A percentile compares a stretch with the other conserved stretches of the same genome.
Conservation (phyloP, 2,113 vertebrate species). For the Hippocampus barbouri region DNA sequence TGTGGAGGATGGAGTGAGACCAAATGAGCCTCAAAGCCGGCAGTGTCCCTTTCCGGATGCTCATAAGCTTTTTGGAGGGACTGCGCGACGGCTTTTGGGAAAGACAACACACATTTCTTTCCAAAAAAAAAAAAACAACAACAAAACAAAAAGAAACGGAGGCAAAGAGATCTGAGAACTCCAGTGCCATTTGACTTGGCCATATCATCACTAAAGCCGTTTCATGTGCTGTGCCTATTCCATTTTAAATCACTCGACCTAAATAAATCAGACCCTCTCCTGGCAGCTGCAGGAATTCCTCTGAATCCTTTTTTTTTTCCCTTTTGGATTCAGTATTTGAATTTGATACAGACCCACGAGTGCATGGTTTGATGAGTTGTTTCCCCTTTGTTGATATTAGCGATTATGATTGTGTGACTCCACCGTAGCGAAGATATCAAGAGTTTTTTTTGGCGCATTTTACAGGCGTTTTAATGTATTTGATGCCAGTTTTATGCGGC, state of each 20-base stretch:
- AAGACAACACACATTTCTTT: conserved; percentile 40
- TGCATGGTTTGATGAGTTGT: not conserved
- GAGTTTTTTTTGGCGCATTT: conserved; percentile 2
- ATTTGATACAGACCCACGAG: not conserved
- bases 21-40: conserved; percentile 48
- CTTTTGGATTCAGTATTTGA: not conserved
- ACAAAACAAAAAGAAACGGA: conserved; percentile 23
- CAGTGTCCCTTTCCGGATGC: conserved; percentile 39
- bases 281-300: conserved; percentile 3
- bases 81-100: conserved; percentile 31
- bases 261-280: conserved; percentile 28
- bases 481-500: not conserved
- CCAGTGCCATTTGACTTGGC: conserved; percentile 25
- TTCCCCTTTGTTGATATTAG: not conserved
- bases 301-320: conserved; percentile 11
- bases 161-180: conserved; percentile 38
- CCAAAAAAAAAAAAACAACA: conserved; percentile 37
- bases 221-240: conserved; percentile 23
- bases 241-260: conserved; percentile 16
- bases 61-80: conserved; percentile 43
- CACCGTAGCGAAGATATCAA: not conserved
- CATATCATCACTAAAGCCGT: conserved; percentile 16
- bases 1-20: conserved; percentile 50
- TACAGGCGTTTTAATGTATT: not conserved
- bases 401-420: conserved; percentile 1